These are phyloP conservation scores for Andricus quercusramuli DNA, from an alignment of 2,888 invertebrate species.

Conservation along the genomic window DNA sequence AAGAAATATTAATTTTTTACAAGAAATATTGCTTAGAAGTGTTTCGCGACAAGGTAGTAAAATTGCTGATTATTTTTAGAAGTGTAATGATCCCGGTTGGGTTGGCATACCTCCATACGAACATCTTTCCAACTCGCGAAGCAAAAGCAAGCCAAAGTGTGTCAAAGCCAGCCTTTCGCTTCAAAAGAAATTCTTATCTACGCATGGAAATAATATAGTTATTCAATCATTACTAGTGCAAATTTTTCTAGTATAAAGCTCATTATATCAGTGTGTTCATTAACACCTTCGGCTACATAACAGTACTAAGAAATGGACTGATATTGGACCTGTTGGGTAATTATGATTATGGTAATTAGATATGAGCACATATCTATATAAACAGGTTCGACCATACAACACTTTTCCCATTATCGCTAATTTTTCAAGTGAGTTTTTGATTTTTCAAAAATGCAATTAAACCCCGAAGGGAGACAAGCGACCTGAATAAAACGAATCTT, in stretches of 20 bases:
- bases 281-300: background rate
- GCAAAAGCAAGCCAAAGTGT: slow-evolving; percentile 20
- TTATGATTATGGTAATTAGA: background rate
- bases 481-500: background rate
- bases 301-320: background rate
- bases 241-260: background rate
- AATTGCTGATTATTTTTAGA: slow-evolving; percentile 33
- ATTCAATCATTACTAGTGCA: background rate
- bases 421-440: background rate
- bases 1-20: too few relatives aligned
- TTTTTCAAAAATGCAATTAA: background rate
- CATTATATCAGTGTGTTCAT: background rate
- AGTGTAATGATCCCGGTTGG: slow-evolving; percentile 37
- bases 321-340: background rate
- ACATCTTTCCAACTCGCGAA: slow-evolving; percentile 21
- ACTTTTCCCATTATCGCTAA: background rate
- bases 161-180: slow-evolving; percentile 32
- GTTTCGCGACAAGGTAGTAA: slow-evolving; percentile 16
- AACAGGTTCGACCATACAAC: background rate
- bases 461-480: background rate
- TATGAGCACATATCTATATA: background rate
- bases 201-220: background rate
- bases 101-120: slow-evolving; percentile 35
- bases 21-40: background rate
- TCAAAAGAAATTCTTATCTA: slow-evolving; percentile 19